Evolutionary conservation across 2,113 vertebrate genomes (phyloP).

Genomic region (Panthera tigris): DNA sequence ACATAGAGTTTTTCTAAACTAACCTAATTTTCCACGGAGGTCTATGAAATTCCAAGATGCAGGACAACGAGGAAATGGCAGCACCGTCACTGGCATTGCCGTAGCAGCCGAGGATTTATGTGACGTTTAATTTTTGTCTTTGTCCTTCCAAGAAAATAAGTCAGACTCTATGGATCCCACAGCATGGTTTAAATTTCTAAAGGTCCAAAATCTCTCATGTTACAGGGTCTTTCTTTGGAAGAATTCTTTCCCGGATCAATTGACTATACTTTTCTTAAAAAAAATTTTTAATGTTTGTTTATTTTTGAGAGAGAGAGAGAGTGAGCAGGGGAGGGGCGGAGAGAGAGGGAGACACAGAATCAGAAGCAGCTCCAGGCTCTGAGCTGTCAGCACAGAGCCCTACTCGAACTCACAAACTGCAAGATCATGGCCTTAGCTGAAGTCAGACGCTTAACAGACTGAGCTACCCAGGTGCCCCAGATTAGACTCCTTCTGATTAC

Average conservation of each 20-base stretch:
- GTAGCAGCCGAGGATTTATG: not conserved
- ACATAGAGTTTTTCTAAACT: not conserved
- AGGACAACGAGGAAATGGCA: not conserved
- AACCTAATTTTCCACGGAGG: not conserved
- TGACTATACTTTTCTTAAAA: not conserved
- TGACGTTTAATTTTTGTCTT: not conserved
- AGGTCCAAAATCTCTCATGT: not conserved
- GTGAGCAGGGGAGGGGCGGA: too few species aligned
- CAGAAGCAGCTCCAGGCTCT: too few species aligned
- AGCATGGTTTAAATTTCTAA: not conserved
- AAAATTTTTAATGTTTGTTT: too few species aligned
- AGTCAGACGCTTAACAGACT: too few species aligned
- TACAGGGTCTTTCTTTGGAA: not conserved
- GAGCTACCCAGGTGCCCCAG: not conserved
- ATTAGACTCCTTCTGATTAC: not conserved
- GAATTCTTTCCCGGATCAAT: not conserved
- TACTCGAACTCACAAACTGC: too few species aligned
- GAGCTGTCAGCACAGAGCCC: too few species aligned
- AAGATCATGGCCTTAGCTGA: too few species aligned
- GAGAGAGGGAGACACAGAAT: too few species aligned
- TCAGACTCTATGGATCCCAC: not conserved
- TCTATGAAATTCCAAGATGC: not conserved
- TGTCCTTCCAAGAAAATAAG: not conserved
- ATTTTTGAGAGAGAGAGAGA: too few species aligned
- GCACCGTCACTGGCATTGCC: rapidly evolving